Conservation (phyloP, 2,797 vertebrate genomes). For the Aplochiton taeniatus region DNA sequence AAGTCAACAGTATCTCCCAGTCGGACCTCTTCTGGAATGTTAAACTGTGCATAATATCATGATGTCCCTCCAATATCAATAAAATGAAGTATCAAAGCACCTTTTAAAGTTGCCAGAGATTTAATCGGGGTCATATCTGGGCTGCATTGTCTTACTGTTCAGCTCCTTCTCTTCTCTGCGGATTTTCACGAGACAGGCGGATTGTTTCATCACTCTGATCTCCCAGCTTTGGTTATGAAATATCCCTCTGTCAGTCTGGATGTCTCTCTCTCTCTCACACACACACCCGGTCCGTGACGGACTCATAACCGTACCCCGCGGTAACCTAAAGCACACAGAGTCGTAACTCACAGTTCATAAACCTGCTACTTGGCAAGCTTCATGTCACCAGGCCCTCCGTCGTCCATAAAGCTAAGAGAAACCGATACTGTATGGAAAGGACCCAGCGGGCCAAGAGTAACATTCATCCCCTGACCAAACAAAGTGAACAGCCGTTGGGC, state of each 20-base stretch:
- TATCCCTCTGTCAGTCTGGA: slow-evolving; percentile 19
- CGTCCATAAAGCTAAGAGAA: slow-evolving; percentile 26
- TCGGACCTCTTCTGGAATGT: slow-evolving; percentile 69
- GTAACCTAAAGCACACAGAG: slow-evolving; percentile 70
- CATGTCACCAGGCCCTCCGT: slow-evolving; percentile 35
- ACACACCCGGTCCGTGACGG: slow-evolving; percentile 19
- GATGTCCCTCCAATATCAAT: slow-evolving; percentile 62
- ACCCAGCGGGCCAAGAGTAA: slow-evolving; percentile 28
- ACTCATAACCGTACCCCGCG: slow-evolving; percentile 46
- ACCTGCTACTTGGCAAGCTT: slow-evolving; percentile 70
- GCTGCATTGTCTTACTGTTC: slow-evolving; percentile 48
- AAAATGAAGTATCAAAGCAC: slow-evolving; percentile 65
- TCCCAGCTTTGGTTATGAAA: slow-evolving; percentile 44
- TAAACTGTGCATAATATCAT: slow-evolving; percentile 61
- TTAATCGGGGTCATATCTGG: slow-evolving; percentile 62
- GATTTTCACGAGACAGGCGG: slow-evolving; percentile 56
- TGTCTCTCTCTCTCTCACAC: slow-evolving; percentile 42
- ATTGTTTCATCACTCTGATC: slow-evolving; percentile 59
- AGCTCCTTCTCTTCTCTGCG: slow-evolving; percentile 44
- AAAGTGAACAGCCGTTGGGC: slow-evolving; percentile 49
- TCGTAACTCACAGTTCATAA: slow-evolving; percentile 75
- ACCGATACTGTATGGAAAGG: background rate
- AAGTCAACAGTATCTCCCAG: slow-evolving; percentile 49
- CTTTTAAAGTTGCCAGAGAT: slow-evolving; percentile 63
- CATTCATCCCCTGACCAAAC: slow-evolving; percentile 53